phyloP scores from a whole-genome alignment of 2,113 vertebrate genomes.

The Arizona elegans region DNA sequence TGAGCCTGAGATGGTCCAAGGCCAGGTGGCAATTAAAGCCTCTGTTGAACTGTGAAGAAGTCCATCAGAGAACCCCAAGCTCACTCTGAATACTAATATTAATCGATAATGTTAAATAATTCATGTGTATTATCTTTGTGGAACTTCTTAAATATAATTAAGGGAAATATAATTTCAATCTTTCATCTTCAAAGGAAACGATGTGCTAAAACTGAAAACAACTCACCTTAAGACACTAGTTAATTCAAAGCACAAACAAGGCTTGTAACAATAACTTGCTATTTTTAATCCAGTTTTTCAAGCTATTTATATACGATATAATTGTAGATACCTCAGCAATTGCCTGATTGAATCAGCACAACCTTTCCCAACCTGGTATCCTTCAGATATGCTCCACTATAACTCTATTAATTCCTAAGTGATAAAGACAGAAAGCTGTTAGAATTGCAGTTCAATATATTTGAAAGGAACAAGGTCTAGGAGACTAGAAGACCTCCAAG shows the following conservation, averaged over 20 bases:
- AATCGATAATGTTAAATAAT: neutral
- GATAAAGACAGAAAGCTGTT: neutral
- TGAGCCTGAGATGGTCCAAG: neutral
- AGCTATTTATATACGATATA: neutral
- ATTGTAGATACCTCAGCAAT: neutral
- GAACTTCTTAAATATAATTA: neutral
- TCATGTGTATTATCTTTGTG: neutral
- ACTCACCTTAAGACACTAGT: neutral
- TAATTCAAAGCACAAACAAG: neutral
- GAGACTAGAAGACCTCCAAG: no score
- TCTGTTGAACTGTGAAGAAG: neutral
- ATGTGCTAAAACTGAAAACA: neutral
- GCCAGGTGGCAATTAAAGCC: neutral
- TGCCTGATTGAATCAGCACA: neutral
- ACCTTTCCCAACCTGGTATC: neutral
- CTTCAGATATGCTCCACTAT: neutral
- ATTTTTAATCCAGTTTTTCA: neutral
- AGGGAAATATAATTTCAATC: neutral
- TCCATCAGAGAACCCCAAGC: neutral
- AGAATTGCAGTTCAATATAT: neutral
- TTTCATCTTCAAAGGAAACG: neutral
- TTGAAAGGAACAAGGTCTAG: neutral
- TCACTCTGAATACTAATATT: neutral
- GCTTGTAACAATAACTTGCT: neutral
- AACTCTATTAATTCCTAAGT: neutral